Evolutionary conservation across 2,113 vertebrate genomes (phyloP).

Genomic region (Pongo abelii): DNA sequence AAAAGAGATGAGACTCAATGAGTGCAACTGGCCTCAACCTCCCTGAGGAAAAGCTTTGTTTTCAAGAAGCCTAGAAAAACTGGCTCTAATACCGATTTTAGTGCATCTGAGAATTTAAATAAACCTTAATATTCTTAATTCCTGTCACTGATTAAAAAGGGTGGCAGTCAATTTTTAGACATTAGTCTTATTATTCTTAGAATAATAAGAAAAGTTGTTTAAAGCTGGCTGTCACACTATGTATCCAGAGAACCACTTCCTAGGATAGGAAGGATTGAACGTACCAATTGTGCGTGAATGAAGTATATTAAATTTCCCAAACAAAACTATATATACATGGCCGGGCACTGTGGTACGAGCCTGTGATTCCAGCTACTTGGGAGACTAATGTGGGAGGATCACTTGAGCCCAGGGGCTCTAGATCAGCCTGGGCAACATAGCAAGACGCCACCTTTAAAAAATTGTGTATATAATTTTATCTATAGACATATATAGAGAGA

Average conservation of each 20-base stretch:
- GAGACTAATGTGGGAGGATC: too few relatives aligned
- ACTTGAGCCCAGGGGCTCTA: too few relatives aligned
- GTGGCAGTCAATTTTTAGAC: not conserved
- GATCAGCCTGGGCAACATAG: too few relatives aligned
- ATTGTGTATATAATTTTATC: too few relatives aligned
- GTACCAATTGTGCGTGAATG: conserved; percentile 61
- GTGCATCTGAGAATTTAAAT: not conserved
- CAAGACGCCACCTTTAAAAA: too few relatives aligned
- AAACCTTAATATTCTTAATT: not conserved
- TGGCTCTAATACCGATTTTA: not conserved
- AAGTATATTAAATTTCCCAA: conserved; percentile 61
- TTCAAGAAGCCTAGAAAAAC: not conserved
- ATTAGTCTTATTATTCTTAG: not conserved
- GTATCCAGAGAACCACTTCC: not conserved
- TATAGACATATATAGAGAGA: too few relatives aligned
- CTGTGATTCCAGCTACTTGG: too few relatives aligned
- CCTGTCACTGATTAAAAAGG: not conserved
- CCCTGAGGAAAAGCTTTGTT: conserved; percentile 17
- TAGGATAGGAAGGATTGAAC: conserved; percentile 46
- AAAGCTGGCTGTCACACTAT: not conserved
- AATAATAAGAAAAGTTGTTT: not conserved
- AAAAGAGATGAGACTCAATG: not conserved
- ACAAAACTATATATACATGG: not conserved
- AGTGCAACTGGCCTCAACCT: not conserved
- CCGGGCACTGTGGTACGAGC: too few relatives aligned